These are phyloP conservation scores for Vireo griseus DNA, from an alignment of 2,797 vertebrate species.

Conservation along the genomic window DNA sequence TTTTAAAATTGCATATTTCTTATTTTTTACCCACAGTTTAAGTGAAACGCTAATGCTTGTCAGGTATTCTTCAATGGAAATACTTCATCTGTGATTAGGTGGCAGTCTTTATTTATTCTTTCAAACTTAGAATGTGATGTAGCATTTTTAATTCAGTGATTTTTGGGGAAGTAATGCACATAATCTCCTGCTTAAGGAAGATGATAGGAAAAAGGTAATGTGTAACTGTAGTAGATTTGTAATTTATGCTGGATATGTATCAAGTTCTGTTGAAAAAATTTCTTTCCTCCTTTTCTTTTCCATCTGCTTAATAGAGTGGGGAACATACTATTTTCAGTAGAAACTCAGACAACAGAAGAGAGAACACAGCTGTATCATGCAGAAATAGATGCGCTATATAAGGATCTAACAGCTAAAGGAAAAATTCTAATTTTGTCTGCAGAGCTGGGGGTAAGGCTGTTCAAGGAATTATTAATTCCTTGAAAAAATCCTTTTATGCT, in stretches of 20 bases:
- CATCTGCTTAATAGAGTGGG: slow-evolving; percentile 80
- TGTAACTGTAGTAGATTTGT: background rate
- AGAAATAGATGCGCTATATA: slow-evolving; percentile 95
- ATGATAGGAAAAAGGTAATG: background rate
- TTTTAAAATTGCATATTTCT: background rate
- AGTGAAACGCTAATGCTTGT: background rate
- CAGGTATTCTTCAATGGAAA: background rate
- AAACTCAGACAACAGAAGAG: slow-evolving; percentile 96
- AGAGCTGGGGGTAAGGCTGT: slow-evolving; percentile 84
- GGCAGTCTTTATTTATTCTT: background rate
- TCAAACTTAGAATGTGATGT: background rate
- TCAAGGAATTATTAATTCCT: background rate
- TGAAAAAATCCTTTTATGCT: background rate
- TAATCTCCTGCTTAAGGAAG: background rate
- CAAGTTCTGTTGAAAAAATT: background rate
- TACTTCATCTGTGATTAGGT: background rate
- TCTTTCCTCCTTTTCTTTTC: background rate
- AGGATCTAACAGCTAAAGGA: slow-evolving; percentile 93
- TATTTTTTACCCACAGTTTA: background rate
- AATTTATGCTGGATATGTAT: background rate
- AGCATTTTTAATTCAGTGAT: background rate
- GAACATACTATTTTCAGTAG: slow-evolving; percentile 95
- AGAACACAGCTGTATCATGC: slow-evolving; percentile 93
- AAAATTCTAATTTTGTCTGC: slow-evolving; percentile 90
- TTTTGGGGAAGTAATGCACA: background rate